Conservation (phyloP, 2,888 invertebrate genomes). For the Drosophila antonietae region DNA sequence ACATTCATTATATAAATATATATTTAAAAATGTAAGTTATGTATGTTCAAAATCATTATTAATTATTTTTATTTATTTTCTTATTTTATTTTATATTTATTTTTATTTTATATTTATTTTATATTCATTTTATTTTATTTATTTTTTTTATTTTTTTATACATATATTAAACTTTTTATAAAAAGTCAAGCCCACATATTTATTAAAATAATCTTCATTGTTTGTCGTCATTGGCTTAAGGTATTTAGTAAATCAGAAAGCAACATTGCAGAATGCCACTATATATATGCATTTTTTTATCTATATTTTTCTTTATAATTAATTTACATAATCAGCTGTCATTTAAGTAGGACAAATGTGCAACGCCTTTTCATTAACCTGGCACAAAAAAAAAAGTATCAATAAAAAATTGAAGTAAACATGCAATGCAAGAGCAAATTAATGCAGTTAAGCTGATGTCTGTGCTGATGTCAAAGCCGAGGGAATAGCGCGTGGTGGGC, state of each 20-base stretch:
- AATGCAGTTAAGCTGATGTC: slow-evolving; percentile 53
- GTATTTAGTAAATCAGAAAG: neutral
- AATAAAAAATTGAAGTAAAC: slow-evolving; percentile 9
- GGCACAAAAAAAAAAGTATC: neutral
- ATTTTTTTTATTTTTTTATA: neutral
- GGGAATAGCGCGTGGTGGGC: neutral
- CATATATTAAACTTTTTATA: no score
- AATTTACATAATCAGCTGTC: slow-evolving; percentile 1
- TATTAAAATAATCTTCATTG: neutral
- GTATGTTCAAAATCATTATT: no score
- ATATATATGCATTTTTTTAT: neutral
- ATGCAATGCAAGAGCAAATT: slow-evolving; percentile 47
- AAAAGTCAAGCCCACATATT: no score
- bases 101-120: no score
- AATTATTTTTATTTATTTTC: no score
- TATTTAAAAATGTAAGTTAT: no score
- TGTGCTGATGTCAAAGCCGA: slow-evolving; percentile 19
- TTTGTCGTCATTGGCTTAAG: neutral
- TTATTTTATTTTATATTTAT: no score
- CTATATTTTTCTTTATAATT: neutral
- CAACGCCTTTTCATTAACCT: slow-evolving; percentile 9
- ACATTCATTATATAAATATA: no score
- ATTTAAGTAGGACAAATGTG: slow-evolving; percentile 26
- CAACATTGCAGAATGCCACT: neutral
- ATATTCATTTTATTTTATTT: no score